Base-by-base conservation (phyloP, 2,113 vertebrate species). In the Poecile atricapillus region DNA sequence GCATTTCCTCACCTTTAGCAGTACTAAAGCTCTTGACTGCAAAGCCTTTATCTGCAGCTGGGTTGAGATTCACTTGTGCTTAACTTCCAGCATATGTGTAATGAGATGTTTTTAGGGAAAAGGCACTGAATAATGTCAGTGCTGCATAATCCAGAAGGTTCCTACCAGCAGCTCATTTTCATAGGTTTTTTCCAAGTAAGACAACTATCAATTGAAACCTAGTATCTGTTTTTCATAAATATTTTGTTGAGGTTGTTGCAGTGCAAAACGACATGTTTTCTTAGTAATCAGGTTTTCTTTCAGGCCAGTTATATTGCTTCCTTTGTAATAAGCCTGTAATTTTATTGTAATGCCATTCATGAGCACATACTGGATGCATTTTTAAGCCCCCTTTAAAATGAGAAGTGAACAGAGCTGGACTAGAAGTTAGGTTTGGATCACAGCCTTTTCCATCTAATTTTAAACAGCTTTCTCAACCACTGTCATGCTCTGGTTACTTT, bases 231-330 rank as follows among this genome's bases (percentile, higher is more conserved):
- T 80, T 47, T 77, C 64, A 75, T 83, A 43, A 90, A 20, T 44
- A 24, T 71, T 70, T 92, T 74, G 24, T 39, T 93, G 83, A 59
- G 39, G 17, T 82, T 91, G 53, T 15, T 71, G 52, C 33, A 56
- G 73, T 87, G 80, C 90, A 69, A 92, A 92, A 71, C 64, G 68
- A 83, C n/a, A 62, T 65, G 33, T 89, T 92, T 92, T 85, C 70
- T 60, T 73, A 75, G 60, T 68, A 91, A 76, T 68, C 58, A 76
- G 58, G 31, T 79, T 95, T 91, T 65, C 47, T 70, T 88, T 88
- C 27, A 23, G 43, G 39, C 43, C 24, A 37, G 11, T 93, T 90
- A 24, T 10, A n/a, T 28, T 77, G 27, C 21, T 81, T 76, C 68
- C 73, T 95, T 83, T 87, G 27, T 71, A 83, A 25, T n/a, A 59